Evolutionary conservation across 2,113 vertebrate species (phyloP).

Genomic region (Bubo blakistoni): DNA sequence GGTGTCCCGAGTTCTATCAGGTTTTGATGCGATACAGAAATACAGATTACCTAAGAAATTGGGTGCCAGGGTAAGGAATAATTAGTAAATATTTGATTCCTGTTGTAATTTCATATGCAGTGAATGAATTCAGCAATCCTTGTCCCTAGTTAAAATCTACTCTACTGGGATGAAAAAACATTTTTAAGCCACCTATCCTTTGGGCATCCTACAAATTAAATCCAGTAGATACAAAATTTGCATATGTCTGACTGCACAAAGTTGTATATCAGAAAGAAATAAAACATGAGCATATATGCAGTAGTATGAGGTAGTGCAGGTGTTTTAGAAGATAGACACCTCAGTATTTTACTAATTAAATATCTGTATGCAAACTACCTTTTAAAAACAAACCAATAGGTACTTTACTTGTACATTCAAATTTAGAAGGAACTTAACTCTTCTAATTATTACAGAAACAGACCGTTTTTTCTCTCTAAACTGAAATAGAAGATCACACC

Average conservation of each 20-base stretch:
- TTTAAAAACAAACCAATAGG: background rate
- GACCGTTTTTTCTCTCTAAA: background rate
- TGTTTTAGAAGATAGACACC: background rate
- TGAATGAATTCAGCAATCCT: background rate
- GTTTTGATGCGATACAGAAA: conserved; percentile 56
- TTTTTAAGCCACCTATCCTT: background rate
- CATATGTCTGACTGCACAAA: background rate
- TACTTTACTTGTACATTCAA: background rate
- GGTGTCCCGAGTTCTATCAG: conserved; percentile 32
- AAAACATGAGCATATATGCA: background rate
- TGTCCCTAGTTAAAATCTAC: background rate
- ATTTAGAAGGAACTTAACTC: background rate
- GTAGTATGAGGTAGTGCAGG: background rate
- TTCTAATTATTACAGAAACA: background rate
- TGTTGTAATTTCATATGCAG: conserved; percentile 17
- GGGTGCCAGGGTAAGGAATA: background rate
- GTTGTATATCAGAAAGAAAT: background rate
- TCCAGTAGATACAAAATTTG: background rate
- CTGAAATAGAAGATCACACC: background rate
- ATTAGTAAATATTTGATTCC: conserved; percentile 46
- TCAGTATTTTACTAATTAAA: background rate
- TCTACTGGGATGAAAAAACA: background rate
- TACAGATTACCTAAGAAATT: conserved; percentile 60
- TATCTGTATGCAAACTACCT: background rate
- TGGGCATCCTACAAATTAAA: background rate